A percentile compares a stretch with the other conserved stretches of the same genome.
Conservation (phyloP, 2,113 vertebrate species). For the Macrotis lagotis region DNA sequence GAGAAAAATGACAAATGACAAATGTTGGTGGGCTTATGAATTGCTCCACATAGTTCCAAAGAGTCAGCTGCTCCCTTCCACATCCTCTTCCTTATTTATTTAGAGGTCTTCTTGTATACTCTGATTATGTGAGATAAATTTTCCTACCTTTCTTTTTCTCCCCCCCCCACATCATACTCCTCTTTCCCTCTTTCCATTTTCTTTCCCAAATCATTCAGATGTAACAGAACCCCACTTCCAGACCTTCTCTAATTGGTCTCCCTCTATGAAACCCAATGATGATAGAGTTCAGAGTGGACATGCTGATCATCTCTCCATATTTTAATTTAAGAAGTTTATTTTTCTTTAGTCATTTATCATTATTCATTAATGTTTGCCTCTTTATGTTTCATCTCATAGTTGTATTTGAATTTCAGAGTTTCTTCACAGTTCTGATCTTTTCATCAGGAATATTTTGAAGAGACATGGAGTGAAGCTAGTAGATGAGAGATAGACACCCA, state of each 20-base stretch:
- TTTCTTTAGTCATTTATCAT: background rate
- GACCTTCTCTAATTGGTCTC: background rate
- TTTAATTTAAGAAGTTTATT: background rate
- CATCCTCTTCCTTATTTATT: background rate
- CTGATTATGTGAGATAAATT: background rate
- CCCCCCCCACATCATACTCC: background rate
- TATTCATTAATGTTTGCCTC: background rate
- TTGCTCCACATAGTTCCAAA: background rate
- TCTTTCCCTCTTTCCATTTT: background rate
- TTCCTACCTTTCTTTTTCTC: background rate
- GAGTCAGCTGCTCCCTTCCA: background rate
- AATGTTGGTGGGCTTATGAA: background rate
- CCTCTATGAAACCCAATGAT: too few relatives aligned
- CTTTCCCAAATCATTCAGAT: background rate
- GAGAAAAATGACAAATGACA: background rate
- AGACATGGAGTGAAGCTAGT: background rate
- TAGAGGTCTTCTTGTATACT: background rate
- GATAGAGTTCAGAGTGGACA: background rate
- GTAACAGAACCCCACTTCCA: background rate
- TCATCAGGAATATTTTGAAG: background rate
- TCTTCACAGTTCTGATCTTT: background rate
- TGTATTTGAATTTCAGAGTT: background rate
- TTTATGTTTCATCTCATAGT: background rate
- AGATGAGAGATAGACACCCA: background rate
- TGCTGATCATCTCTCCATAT: background rate